Evolutionary conservation across 2,888 invertebrate species (phyloP).

Genomic region (Drosophila pullipes): DNA sequence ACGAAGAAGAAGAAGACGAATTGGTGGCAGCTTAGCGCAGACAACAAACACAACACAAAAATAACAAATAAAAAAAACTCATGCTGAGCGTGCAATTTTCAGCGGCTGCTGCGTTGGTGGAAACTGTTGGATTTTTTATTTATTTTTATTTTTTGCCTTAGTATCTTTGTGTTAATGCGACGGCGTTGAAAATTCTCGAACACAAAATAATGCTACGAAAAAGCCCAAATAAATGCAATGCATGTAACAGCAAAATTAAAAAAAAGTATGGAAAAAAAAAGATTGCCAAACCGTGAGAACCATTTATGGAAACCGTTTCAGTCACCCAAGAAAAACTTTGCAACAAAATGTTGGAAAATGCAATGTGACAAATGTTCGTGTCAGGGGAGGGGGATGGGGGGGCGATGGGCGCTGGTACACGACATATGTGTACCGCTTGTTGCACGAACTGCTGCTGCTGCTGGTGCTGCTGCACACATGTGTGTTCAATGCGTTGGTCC

Average conservation of each 20-base stretch:
- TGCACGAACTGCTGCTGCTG: slow-evolving; percentile 51
- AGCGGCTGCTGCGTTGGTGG: slow-evolving; percentile 44
- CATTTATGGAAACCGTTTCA: slow-evolving; percentile 65
- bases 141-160: neutral
- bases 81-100: slow-evolving; percentile 52
- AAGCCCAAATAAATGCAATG: slow-evolving; percentile 47
- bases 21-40: slow-evolving; percentile 39
- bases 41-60: slow-evolving; percentile 28
- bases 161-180: slow-evolving; percentile 50
- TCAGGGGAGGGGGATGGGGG: no score
- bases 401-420: slow-evolving; percentile 16
- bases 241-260: slow-evolving; percentile 27
- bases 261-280: slow-evolving; percentile 7
- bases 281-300: slow-evolving; percentile 75
- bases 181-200: slow-evolving; percentile 57
- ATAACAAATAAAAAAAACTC: slow-evolving; percentile 9
- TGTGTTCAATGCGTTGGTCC: slow-evolving; percentile 59
- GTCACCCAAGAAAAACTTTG: slow-evolving; percentile 62
- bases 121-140: slow-evolving; percentile 25
- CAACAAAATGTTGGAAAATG: slow-evolving; percentile 73
- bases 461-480: slow-evolving; percentile 59
- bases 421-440: slow-evolving; percentile 52
- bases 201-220: slow-evolving; percentile 27
- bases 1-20: slow-evolving; percentile 31
- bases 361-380: slow-evolving; percentile 53